Percentiles rank a stretch among this genome's conserved stretches.
These are phyloP conservation scores for Rotaria socialis DNA, from an alignment of 2,888 invertebrate genomes.

Conservation along the genomic window DNA sequence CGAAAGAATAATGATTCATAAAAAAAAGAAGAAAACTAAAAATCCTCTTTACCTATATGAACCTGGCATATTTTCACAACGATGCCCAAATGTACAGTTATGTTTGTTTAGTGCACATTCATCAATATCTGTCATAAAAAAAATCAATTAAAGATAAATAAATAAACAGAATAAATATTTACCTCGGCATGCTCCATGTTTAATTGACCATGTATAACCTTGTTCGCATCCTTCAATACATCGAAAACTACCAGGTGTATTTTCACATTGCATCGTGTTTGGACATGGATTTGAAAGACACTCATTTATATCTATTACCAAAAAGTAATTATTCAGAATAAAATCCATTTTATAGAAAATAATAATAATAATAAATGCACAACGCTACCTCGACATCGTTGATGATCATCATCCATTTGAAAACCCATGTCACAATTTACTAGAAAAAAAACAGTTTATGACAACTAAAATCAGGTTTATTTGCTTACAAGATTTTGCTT, in stretches of 20 bases:
- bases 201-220: background rate
- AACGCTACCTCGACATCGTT: background rate
- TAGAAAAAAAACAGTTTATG: background rate
- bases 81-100: slow-evolving; percentile 42
- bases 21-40: background rate
- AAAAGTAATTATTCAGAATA: background rate
- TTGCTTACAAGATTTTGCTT: background rate
- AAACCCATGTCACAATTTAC: background rate
- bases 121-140: slow-evolving; percentile 39
- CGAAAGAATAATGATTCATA: background rate
- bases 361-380: background rate
- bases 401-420: background rate
- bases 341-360: background rate
- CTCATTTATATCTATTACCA: slow-evolving; percentile 41
- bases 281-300: slow-evolving; percentile 41
- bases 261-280: slow-evolving; percentile 43
- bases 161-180: background rate
- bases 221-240: slow-evolving; percentile 39
- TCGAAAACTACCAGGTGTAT: slow-evolving; percentile 43
- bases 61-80: slow-evolving; percentile 47
- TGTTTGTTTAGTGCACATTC: slow-evolving; percentile 39
- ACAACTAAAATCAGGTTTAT: background rate
- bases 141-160: background rate
- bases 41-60: slow-evolving; percentile 13
- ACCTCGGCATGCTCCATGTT: background rate